Base-by-base conservation (phyloP, 2,113 vertebrate genomes). In the Melanostigma gelatinosum region DNA sequence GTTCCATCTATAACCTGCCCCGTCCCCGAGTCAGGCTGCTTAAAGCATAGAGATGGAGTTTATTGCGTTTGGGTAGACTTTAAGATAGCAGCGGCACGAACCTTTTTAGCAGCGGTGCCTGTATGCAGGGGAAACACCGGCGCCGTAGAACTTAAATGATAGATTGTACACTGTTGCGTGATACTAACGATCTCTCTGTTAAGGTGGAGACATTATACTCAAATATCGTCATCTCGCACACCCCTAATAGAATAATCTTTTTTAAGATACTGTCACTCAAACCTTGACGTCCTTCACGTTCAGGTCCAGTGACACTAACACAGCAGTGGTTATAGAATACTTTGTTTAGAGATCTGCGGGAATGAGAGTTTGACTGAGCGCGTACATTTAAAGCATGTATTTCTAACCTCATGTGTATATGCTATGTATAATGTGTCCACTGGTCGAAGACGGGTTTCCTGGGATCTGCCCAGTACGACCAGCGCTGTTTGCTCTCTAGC, bases 381-480 rank as follows among this genome's bases (percentile, higher is more conserved):
- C 8, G 57, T n/a, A 40, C 61, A 40, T 44, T 44, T 44, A 2
- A 34, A 68, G 18, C 11, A 52, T 15, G 36, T 57, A 27, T 72
- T 58, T 72, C 0, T 18, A 58, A 22, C 46, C 67, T 38, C 48
- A 44, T 12, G 6, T 7, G 36, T 38, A 38, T 7, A 38, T 7
- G 13, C 8, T 36, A 22, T 60, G 38, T 61, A 32, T 32, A 27
- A 55, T 5, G 20, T 66, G 3, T 85, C 48, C 62, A 22, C 15
- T 46, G 2, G 12, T 72, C 24, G 29, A 68, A 27, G 46, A 68
- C 12, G 18, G 24, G 18, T 72, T 60, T 16, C 46, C 34, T 70
- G 34, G 54, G 48, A 79, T 16, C 38, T 75, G 40, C 16, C 29
- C 58, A 48, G 58, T 58, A n/a, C 36, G 42, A 60, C 27, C 65